Conservation (phyloP, 2,797 vertebrate species). For the Apogon hyalosoma region DNA sequence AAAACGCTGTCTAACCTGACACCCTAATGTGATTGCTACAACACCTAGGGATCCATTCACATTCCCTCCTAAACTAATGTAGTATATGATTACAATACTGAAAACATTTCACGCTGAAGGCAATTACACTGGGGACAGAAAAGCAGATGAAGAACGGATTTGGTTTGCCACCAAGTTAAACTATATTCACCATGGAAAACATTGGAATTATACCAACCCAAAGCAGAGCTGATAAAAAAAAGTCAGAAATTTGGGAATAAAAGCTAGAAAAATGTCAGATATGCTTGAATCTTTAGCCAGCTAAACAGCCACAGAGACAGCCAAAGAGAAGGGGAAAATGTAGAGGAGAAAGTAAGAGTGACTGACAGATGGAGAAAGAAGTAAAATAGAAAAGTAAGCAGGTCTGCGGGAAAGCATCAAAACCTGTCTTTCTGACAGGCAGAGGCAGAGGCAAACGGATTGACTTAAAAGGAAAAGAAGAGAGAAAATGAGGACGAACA, state of each 20-base stretch:
- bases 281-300: slow-evolving; percentile 10
- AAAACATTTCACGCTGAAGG: slow-evolving; percentile 2
- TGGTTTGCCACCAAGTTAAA: slow-evolving; percentile 31
- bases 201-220: slow-evolving; percentile 1
- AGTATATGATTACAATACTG: slow-evolving; percentile 7
- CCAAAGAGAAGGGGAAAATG: neutral
- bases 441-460: slow-evolving; percentile 18
- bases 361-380: slow-evolving; percentile 40
- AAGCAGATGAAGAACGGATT: slow-evolving; percentile 34
- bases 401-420: slow-evolving; percentile 39
- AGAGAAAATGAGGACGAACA: slow-evolving; percentile 35
- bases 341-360: slow-evolving; percentile 16
- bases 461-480: slow-evolving; percentile 34
- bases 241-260: slow-evolving; percentile 5
- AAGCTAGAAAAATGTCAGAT: slow-evolving; percentile 25
- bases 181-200: slow-evolving; percentile 32
- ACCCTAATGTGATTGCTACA: no score
- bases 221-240: neutral
- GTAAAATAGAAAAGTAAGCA: slow-evolving; percentile 31
- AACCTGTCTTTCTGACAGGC: slow-evolving; percentile 19
- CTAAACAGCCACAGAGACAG: slow-evolving; percentile 23
- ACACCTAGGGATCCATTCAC: no score
- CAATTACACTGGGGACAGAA: slow-evolving; percentile 2
- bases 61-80: neutral
- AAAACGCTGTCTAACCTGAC: no score